phyloP scores from a whole-genome alignment of 2,113 vertebrate species.

The Rhagologus leucostigma region DNA sequence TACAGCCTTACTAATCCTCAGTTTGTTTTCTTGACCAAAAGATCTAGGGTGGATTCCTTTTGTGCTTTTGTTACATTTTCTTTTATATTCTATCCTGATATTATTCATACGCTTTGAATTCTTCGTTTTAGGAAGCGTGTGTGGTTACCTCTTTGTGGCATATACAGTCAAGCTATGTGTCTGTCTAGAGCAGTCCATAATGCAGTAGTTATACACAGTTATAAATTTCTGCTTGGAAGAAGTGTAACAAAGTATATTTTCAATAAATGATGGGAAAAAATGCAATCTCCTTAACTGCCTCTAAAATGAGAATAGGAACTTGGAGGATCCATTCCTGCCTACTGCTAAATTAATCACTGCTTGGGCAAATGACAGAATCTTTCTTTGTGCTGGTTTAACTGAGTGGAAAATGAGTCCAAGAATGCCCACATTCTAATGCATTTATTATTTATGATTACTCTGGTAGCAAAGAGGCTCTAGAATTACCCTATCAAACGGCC shows the following conservation, averaged over 20 bases:
- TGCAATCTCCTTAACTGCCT: background rate
- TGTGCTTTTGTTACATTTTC: background rate
- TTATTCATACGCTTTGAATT: background rate
- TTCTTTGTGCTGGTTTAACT: background rate
- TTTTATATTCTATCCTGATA: background rate
- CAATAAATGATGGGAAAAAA: background rate
- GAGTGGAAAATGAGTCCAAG: background rate
- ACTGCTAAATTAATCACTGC: background rate
- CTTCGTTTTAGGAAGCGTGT: background rate
- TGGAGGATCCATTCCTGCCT: background rate
- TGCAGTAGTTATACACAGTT: background rate
- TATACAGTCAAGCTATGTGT: background rate
- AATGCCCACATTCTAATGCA: background rate
- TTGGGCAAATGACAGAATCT: background rate
- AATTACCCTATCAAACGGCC: background rate
- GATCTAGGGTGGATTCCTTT: background rate
- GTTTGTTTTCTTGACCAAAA: background rate
- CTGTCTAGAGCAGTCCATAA: background rate
- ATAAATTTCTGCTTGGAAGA: background rate
- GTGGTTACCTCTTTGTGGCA: background rate
- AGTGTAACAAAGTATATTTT: background rate
- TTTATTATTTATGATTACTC: background rate
- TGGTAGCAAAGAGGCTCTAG: background rate
- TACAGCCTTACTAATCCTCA: background rate
- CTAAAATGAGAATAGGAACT: background rate